Evolutionary conservation across 2,797 vertebrate genomes (phyloP), one percentile per base, ranked within the genome.

Genomic region (Characodon lateralis): DNA sequence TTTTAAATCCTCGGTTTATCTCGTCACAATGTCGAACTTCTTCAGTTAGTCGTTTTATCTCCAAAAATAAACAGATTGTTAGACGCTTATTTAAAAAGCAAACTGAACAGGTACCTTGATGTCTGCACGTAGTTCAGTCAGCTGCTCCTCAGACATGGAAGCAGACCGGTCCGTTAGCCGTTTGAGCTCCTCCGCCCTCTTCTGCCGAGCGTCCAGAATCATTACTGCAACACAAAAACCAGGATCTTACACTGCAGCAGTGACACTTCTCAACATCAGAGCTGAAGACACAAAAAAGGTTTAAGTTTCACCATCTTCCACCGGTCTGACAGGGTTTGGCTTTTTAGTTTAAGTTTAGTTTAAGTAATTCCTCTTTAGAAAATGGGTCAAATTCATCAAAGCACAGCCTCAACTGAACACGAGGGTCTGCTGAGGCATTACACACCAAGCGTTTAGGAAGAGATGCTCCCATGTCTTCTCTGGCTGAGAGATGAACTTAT

Each of bases 101-200:
- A 24, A 69, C 5, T 69, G 41, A 69, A 48, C 2, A 2, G 46
- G 13, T 65, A 98, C 98, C 97, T 99, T 99, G 72, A 99, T 99
- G 88, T 99, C 98, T 0, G 97, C 98, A 71, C 98, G 94, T 24
- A 99, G 97, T 88, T 98, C 97, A 1, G 95, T 91, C 93, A 99
- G 77, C 87, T 99, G 97, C 78, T 98, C 97, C 92, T 98, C 98
- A 2, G 97, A 97, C 97, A 99, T 97, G 9, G 96, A 95, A 0
- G 95, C 96, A 0, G 97, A 97, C 81, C 95, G 93, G 3, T 99
- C 98, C 0, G 97, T 97, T 90, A 98, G 91, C 81, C 97, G 96
- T 72, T 95, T 95, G 16, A 99, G 94, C 77, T 97, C 95, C 84
- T 98, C 97, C 0, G 98, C 98, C 88, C 91, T 96, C 93, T 97